These are phyloP conservation scores for Coryphaenoides rupestris DNA, from an alignment of 2,113 vertebrate species.

Conservation along the genomic window DNA sequence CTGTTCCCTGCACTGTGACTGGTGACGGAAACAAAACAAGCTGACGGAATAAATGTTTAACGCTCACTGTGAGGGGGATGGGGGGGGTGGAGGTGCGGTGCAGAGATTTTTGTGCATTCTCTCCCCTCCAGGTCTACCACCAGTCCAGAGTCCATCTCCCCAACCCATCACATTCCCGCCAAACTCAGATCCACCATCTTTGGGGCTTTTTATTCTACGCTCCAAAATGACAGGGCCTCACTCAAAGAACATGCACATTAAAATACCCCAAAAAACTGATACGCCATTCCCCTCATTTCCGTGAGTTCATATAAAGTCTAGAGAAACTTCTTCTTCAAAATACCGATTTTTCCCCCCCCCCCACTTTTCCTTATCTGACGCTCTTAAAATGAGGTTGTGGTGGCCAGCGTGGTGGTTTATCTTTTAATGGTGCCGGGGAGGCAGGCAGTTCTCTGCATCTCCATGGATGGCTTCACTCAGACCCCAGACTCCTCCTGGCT, in stretches of 20 bases:
- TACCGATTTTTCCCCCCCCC: conserved; percentile 13
- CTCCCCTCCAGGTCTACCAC: conserved; percentile 4
- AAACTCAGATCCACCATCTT: neutral
- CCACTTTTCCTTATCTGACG: conserved; percentile 21
- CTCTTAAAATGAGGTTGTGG: conserved; percentile 21
- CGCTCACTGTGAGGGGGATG: too few relatives aligned
- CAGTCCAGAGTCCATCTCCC: neutral
- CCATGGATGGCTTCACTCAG: neutral
- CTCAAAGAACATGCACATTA: too few relatives aligned
- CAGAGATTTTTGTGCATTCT: too few relatives aligned
- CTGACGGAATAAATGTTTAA: too few relatives aligned
- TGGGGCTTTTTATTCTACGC: too few relatives aligned
- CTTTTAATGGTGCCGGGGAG: neutral
- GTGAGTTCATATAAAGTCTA: conserved; percentile 19
- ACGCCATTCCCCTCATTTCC: neutral
- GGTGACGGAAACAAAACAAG: too few relatives aligned
- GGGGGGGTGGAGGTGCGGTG: too few relatives aligned
- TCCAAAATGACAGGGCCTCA: too few relatives aligned
- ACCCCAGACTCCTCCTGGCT: conserved; percentile 26
- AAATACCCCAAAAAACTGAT: neutral
- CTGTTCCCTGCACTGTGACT: too few relatives aligned
- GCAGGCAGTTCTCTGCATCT: neutral
- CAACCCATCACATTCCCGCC: neutral
- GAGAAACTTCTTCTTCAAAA: conserved; percentile 16
- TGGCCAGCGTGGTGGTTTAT: neutral